Evolutionary conservation across 2,797 vertebrate species (phyloP).

Genomic region (Girardinus metallicus): DNA sequence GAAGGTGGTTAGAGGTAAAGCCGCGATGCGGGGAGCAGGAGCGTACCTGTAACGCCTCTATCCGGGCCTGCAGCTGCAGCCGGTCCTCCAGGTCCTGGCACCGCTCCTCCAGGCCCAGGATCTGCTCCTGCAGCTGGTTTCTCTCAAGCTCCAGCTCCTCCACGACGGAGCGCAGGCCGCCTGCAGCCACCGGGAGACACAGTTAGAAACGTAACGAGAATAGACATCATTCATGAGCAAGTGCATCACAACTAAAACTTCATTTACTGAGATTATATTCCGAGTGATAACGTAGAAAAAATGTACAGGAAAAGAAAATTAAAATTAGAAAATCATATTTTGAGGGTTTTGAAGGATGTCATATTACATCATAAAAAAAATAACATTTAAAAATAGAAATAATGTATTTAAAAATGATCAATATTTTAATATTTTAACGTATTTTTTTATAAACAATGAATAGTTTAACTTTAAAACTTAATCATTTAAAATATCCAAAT

Average conservation of each 20-base stretch:
- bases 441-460: neutral
- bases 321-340: neutral
- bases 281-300: neutral
- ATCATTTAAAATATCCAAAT: neutral
- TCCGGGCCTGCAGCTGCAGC: slow-evolving; percentile 88
- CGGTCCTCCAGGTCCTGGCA: slow-evolving; percentile 90
- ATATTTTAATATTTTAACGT: neutral
- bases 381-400: no score
- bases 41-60: slow-evolving; percentile 89
- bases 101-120: slow-evolving; percentile 87
- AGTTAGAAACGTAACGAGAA: neutral
- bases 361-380: neutral
- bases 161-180: slow-evolving; percentile 88
- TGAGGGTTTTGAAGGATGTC: no score
- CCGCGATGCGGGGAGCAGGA: neutral
- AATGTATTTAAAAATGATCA: neutral
- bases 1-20: neutral
- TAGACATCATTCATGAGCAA: neutral
- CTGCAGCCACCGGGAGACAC: slow-evolving; percentile 28
- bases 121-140: slow-evolving; percentile 94
- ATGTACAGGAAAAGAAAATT: neutral
- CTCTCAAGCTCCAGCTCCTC: slow-evolving; percentile 91
- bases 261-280: neutral
- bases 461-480: neutral
- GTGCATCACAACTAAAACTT: neutral